phyloP scores from a whole-genome alignment of 2,797 vertebrate genomes.

The Crocodylus rhombifer region DNA sequence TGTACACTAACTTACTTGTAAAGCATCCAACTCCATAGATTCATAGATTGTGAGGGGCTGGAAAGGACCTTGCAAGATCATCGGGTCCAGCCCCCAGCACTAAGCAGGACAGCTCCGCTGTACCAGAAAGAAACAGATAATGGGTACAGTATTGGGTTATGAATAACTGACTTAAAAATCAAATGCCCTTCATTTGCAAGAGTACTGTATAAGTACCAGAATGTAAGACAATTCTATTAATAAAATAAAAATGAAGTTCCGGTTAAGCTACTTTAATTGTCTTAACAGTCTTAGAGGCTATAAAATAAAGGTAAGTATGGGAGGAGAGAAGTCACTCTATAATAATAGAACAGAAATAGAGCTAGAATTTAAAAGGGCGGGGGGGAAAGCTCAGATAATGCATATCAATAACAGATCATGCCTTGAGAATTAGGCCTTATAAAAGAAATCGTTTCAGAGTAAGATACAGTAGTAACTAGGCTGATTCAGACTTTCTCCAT shows the following conservation, averaged over 20 bases:
- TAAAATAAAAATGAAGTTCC: no score
- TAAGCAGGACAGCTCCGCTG: no score
- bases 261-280: fast-evolving
- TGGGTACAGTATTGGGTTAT: neutral
- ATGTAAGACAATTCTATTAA: neutral
- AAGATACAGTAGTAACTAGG: neutral
- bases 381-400: neutral
- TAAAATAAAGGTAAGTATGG: neutral
- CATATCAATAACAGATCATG: neutral
- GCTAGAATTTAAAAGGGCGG: neutral
- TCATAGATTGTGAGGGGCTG: no score
- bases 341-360: fast-evolving
- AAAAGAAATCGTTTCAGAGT: fast-evolving
- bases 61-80: no score
- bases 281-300: fast-evolving
- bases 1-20: neutral
- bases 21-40: no score
- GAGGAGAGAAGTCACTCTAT: fast-evolving
- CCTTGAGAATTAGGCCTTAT: neutral
- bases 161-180: neutral
- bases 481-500: neutral
- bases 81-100: no score
- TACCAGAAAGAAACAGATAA: neutral
- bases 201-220: neutral
- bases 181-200: neutral